phyloP scores from a whole-genome alignment of 2,797 vertebrate species.

The Leuciscus waleckii region DNA sequence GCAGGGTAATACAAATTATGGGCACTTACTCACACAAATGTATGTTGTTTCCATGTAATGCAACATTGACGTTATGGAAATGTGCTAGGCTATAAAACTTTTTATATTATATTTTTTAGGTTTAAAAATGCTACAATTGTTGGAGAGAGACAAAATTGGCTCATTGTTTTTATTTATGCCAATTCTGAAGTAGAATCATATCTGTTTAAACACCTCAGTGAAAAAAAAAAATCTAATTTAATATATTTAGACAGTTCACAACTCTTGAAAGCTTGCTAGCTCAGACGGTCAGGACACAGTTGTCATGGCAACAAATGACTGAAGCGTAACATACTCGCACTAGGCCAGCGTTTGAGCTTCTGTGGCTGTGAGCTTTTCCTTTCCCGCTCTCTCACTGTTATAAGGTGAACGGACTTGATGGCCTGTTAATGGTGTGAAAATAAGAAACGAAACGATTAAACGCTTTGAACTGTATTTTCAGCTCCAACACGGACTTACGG shows the following conservation, averaged over 20 bases:
- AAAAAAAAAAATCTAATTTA: neutral
- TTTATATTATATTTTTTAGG: neutral
- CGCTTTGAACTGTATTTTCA: neutral
- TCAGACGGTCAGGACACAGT: conserved; percentile 69
- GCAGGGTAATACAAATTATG: neutral
- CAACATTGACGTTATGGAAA: neutral
- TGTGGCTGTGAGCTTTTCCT: neutral
- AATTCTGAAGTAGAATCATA: neutral
- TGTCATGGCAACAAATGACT: conserved; percentile 78
- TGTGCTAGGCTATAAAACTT: neutral
- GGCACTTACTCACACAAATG: neutral
- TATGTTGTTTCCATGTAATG: neutral
- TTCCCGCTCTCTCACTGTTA: neutral
- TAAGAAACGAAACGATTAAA: neutral
- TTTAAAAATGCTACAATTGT: neutral
- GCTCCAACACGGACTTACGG: neutral
- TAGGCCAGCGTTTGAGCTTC: neutral
- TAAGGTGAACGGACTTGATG: neutral
- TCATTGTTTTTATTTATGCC: neutral
- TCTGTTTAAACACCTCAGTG: neutral
- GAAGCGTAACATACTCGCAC: conserved; percentile 26
- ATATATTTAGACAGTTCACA: conserved; percentile 55
- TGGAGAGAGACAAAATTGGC: neutral
- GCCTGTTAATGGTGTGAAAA: conserved; percentile 18
- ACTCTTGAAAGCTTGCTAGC: conserved; percentile 69